Conservation (phyloP, 2,797 vertebrate genomes). For the Poecilia picta region DNA sequence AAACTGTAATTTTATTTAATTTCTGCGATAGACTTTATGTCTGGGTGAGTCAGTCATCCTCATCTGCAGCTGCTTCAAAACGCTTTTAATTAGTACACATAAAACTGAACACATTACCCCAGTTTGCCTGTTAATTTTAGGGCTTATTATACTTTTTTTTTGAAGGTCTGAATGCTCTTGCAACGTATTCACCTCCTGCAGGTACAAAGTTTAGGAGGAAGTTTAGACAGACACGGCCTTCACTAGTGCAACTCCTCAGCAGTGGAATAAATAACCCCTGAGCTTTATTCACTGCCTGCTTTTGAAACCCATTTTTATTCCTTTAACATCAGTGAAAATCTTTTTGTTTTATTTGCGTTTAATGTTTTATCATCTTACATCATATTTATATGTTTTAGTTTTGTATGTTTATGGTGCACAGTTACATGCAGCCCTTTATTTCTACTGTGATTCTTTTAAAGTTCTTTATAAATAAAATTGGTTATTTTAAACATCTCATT, state of each 20-base stretch:
- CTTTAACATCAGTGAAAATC: neutral
- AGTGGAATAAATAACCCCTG: neutral
- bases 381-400: neutral
- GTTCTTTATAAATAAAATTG: neutral
- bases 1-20: neutral
- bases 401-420: neutral
- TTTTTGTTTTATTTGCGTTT: neutral
- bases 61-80: neutral
- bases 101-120: neutral
- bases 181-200: neutral
- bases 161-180: neutral
- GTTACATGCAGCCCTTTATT: neutral
- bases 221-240: neutral
- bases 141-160: neutral
- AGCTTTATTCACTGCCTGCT: neutral
- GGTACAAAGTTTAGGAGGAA: neutral
- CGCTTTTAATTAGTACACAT: neutral
- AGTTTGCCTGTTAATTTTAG: neutral
- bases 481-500: neutral
- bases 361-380: neutral
- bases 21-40: neutral
- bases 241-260: neutral
- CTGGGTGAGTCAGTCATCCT: neutral
- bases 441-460: neutral
- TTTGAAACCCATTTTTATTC: conserved; percentile 1